A percentile compares a stretch with the other conserved stretches of the same genome.
These are phyloP conservation scores for Meleagris gallopavo DNA, from an alignment of 2,113 vertebrate species.

Conservation along the genomic window DNA sequence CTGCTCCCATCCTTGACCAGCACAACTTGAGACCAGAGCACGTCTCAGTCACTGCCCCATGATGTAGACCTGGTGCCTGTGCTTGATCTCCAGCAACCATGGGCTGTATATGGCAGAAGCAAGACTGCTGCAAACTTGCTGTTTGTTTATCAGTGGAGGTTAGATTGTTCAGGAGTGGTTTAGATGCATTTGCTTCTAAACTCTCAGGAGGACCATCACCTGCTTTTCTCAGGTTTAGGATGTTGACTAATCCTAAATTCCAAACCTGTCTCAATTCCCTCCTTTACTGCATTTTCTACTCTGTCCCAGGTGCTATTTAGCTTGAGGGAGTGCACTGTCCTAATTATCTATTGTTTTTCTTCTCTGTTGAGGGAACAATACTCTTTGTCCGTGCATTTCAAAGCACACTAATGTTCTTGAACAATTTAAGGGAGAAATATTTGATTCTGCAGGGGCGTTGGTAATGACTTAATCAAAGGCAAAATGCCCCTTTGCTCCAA, in stretches of 20 bases:
- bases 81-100: neutral
- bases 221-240: neutral
- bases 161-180: neutral
- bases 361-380: neutral
- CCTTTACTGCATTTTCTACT: neutral
- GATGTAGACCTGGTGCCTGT: neutral
- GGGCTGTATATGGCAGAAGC: neutral
- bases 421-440: neutral
- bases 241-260: neutral
- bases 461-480: constrained; percentile 37
- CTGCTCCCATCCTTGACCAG: neutral
- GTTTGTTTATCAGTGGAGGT: neutral
- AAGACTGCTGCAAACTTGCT: neutral
- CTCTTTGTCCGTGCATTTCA: neutral
- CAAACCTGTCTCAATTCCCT: neutral
- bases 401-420: neutral
- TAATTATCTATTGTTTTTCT: neutral
- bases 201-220: neutral
- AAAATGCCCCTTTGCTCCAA: constrained; percentile 6
- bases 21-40: accelerated
- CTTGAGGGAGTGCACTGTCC: neutral
- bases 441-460: neutral
- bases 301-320: neutral
- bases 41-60: neutral
- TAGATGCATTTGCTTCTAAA: neutral